Evolutionary conservation across 2,113 vertebrate species (phyloP).

Genomic region (Prochilodus magdalenae): DNA sequence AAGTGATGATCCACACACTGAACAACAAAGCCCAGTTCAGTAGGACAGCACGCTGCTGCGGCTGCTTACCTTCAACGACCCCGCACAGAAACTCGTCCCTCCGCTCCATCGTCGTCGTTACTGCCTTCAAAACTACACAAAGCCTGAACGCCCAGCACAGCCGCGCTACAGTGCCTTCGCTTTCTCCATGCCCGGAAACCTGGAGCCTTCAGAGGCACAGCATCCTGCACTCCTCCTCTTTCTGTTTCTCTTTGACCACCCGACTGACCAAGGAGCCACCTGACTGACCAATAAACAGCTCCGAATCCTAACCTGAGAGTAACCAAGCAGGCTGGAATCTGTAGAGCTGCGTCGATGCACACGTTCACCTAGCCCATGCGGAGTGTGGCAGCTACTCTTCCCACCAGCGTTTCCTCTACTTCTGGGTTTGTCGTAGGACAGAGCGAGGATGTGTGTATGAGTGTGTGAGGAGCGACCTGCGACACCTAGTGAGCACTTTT

Average conservation of each 20-base stretch:
- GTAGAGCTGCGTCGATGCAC: neutral
- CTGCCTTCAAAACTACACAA: conserved; percentile 42
- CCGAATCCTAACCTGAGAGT: too few species aligned
- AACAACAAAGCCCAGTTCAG: neutral
- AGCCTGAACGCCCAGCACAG: conserved; percentile 36
- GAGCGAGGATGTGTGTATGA: neutral
- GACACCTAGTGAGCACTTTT: neutral
- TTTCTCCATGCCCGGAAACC: conserved; percentile 39
- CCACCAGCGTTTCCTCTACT: neutral
- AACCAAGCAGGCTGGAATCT: too few species aligned
- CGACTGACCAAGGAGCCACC: too few species aligned
- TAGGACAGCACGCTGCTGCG: neutral
- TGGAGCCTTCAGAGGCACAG: conserved; percentile 52
- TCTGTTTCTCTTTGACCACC: too few species aligned
- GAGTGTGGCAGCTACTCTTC: neutral
- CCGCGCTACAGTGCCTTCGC: conserved; percentile 18
- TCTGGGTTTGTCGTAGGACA: neutral
- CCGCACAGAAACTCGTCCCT: conserved; percentile 80
- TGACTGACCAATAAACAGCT: too few species aligned
- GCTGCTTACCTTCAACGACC: conserved; percentile 83
- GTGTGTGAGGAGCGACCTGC: neutral
- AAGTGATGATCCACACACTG: neutral
- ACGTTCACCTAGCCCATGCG: neutral
- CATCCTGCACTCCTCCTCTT: conserved; percentile 6
- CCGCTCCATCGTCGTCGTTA: conserved; percentile 72